phyloP scores from a whole-genome alignment of 2,888 invertebrate genomes.

The Leptopterna dolabrata region DNA sequence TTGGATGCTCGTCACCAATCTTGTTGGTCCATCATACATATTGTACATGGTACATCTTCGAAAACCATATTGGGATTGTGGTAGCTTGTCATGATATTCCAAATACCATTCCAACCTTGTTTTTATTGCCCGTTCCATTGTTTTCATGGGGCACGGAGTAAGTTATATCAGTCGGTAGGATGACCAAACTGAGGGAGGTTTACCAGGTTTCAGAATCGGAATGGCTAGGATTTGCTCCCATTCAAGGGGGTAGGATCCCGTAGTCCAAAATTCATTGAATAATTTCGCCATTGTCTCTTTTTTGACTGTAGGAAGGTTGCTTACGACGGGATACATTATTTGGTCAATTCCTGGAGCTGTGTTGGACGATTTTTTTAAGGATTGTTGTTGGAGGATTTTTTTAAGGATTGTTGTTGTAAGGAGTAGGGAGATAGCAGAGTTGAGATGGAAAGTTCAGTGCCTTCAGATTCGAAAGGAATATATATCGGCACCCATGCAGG shows the following conservation, averaged over 20 bases:
- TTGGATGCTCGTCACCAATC: background rate
- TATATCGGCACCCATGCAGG: background rate
- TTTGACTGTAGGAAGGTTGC: background rate
- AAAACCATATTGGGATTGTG: background rate
- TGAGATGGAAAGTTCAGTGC: background rate
- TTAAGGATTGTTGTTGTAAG: background rate
- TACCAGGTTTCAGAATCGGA: slow-evolving; percentile 26
- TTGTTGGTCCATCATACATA: background rate
- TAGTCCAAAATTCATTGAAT: background rate
- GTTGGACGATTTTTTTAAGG: no score
- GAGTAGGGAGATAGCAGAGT: background rate
- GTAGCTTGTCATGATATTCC: background rate
- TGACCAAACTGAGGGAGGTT: background rate
- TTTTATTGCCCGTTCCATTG: background rate
- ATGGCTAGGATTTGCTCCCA: slow-evolving; percentile 24
- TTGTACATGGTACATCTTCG: no score
- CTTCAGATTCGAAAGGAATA: background rate
- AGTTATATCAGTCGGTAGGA: slow-evolving; percentile 48
- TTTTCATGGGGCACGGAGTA: background rate
- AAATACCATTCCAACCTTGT: background rate
- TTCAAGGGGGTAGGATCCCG: background rate
- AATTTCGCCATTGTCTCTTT: background rate
- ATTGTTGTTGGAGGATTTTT: no score
- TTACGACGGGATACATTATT: slow-evolving; percentile 8
- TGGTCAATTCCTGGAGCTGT: slow-evolving; percentile 42